phyloP scores from a whole-genome alignment of 2,113 vertebrate genomes.

The Lepus americanus region DNA sequence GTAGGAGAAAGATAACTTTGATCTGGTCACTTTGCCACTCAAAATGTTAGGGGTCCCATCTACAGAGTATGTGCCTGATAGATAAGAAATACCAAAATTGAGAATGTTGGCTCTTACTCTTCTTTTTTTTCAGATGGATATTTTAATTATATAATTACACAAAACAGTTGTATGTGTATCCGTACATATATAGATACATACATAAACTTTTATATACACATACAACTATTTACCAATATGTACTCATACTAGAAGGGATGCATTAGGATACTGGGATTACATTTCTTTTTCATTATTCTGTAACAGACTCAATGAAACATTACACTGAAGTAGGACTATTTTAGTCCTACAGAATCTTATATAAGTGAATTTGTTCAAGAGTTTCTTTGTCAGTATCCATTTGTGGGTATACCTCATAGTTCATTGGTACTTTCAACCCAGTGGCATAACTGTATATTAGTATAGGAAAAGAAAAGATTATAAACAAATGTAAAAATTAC shows the following conservation, averaged over 20 bases:
- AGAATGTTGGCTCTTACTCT: no score
- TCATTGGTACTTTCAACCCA: conserved; percentile 93
- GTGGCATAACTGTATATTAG: conserved; percentile 84
- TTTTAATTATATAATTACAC: conserved; percentile 72
- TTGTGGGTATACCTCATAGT: conserved; percentile 89
- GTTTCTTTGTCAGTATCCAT: conserved; percentile 90
- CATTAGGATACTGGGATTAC: neutral
- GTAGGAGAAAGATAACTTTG: neutral
- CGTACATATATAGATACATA: neutral
- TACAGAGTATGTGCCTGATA: neutral
- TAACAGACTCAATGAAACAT: conserved; percentile 62
- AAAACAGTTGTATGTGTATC: neutral
- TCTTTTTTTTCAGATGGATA: conserved; percentile 23
- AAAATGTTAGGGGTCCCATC: neutral
- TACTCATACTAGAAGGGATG: conserved; percentile 36
- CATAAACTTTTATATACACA: neutral
- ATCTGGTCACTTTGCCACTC: neutral
- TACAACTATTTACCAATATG: conserved; percentile 47
- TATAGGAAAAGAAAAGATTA: conserved; percentile 85
- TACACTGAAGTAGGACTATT: conserved; percentile 15
- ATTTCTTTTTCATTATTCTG: conserved; percentile 57
- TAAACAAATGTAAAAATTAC: conserved; percentile 65
- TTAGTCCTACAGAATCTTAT: conserved; percentile 89
- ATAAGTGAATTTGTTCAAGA: conserved; percentile 94
- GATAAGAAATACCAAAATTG: no score